These are phyloP conservation scores for Formica selysi DNA, from an alignment of 1,140 invertebrate species.

Conservation along the genomic window DNA sequence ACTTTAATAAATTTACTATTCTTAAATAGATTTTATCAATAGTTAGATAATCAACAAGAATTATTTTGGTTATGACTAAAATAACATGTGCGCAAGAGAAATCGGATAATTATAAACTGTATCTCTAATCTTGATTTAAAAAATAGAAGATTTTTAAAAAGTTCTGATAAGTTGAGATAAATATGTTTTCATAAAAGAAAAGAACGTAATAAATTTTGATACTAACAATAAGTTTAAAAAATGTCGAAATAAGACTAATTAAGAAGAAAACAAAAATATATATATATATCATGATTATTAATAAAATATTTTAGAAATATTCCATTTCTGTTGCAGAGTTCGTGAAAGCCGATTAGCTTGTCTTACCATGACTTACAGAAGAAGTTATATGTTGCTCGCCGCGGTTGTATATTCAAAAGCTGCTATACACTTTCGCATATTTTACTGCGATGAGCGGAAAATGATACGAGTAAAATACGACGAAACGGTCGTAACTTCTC, in stretches of 20 bases:
- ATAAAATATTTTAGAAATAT: constrained; percentile 2
- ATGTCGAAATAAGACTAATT: background rate
- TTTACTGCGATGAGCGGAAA: constrained; percentile 30
- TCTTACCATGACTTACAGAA: constrained; percentile 8
- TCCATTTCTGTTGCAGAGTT: background rate
- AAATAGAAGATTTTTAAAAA: background rate
- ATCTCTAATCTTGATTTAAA: background rate
- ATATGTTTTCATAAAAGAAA: constrained; percentile 4
- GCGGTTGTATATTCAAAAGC: background rate
- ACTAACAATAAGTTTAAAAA: background rate
- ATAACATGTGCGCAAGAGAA: background rate
- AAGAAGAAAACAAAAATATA: background rate
- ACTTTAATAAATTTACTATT: too few species aligned
- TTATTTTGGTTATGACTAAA: too few species aligned
- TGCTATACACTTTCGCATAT: constrained; percentile 8
- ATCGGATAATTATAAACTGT: background rate
- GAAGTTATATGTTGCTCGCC: background rate
- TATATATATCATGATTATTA: too few species aligned
- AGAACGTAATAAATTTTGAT: background rate
- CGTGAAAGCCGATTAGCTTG: background rate
- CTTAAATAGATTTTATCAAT: too few species aligned
- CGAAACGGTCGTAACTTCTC: constrained; percentile 32
- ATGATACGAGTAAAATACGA: constrained; percentile 24
- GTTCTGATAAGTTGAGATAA: background rate
- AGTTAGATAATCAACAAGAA: too few species aligned